Base-by-base conservation (phyloP, 2,888 invertebrate species). In the Pandemis cinnamomeana region DNA sequence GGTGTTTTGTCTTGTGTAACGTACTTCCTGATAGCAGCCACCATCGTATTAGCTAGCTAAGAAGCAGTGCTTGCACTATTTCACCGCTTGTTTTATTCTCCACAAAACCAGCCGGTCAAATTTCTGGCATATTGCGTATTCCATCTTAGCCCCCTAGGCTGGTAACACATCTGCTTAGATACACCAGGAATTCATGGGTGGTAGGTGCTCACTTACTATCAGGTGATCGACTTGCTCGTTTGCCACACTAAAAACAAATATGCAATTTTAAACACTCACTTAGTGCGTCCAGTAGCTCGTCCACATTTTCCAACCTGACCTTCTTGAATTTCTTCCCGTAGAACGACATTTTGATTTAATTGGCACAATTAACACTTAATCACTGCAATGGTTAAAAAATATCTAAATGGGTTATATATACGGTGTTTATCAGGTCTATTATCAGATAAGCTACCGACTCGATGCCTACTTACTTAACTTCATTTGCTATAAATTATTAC, bases 311-410 rank as follows among this genome's bases (percentile, higher is more conserved):
- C 42, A 62, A 44, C 64, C 48, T 68, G 46, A 53, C 64, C 10
- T 71, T 53, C 44, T 71, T 76, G 68, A 60, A 76, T 13, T 60
- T 71, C 27, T 76, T 76, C 10, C 74, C 76, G 67, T 67, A 73
- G 68, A 70, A 74, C 46, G 71, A 41, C 74, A 74, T 75, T 72
- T 67, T 72, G n/a, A 27, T 58, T 62, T n/a, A 13, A 27, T 20
- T 15, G 41, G 41, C 7, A 8, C n/a, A 41, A 53, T 67, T 41
- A 53, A 67, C 51, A 41, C 10, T 3, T 20, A 61, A 36, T 61
- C 68, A 61, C 20, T n/a, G 60, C 67, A 69, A 69, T 61, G 48
- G 60, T 60, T 48, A n/a, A 61, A 36, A 20, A 61, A 61, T 41
- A n/a, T n/a, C 48, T 36, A 58, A 46, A 10, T 48, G 15, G 48